A percentile compares a stretch with the other conserved stretches of the same genome.
These are phyloP conservation scores for Lamellibrachia columna DNA, from an alignment of 2,888 invertebrate species.

Conservation along the genomic window DNA sequence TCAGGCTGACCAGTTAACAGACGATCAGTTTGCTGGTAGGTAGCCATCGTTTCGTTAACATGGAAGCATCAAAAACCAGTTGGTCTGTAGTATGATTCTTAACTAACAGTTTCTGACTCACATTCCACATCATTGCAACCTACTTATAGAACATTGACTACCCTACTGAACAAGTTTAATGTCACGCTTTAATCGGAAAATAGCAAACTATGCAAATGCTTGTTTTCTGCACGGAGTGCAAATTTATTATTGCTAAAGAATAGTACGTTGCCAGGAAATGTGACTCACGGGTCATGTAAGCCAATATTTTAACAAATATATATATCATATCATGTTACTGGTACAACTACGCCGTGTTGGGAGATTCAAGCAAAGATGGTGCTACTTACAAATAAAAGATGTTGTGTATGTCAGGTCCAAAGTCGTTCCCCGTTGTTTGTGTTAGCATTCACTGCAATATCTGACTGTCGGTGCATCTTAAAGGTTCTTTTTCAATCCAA, in stretches of 20 bases:
- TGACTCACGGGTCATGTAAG: too few species aligned
- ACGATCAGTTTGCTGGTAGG: slow-evolving; percentile 40
- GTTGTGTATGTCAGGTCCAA: not conserved
- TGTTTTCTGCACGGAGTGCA: not conserved
- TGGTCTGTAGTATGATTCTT: not conserved
- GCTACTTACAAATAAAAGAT: not conserved
- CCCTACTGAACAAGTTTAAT: not conserved
- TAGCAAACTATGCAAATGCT: not conserved
- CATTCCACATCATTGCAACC: not conserved
- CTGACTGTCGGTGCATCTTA: not conserved
- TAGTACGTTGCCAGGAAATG: too few species aligned
- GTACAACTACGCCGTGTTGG: not conserved
- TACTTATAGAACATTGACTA: not conserved
- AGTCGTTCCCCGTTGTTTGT: not conserved
- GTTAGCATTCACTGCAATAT: not conserved
- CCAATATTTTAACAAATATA: not conserved
- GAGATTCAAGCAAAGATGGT: not conserved
- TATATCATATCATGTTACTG: not conserved
- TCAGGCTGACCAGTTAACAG: slow-evolving; percentile 40
- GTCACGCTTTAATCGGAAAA: not conserved
- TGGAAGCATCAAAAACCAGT: not conserved
- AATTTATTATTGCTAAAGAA: not conserved
- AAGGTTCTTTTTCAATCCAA: too few species aligned
- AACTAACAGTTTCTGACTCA: not conserved
- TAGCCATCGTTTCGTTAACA: not conserved